Percentiles rank a stretch among this genome's conserved stretches.
Conservation (phyloP, 2,797 vertebrate genomes). For the Emydoidea blandingii region DNA sequence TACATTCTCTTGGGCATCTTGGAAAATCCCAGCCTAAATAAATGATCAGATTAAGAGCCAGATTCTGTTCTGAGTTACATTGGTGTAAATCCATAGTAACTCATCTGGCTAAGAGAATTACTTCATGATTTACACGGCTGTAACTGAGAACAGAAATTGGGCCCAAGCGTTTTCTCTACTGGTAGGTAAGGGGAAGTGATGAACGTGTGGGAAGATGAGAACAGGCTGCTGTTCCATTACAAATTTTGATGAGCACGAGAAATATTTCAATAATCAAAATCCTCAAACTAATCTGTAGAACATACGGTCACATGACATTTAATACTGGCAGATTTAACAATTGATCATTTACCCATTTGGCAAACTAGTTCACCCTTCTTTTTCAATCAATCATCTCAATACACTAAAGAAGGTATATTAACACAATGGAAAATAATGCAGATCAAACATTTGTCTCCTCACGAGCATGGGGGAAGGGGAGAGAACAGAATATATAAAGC, state of each 20-base stretch:
- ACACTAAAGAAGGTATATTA: constrained; percentile 66
- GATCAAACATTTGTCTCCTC: constrained; percentile 72
- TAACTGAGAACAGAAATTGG: neutral
- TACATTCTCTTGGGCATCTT: neutral
- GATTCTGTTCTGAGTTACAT: constrained; percentile 5
- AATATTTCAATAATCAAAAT: constrained; percentile 33
- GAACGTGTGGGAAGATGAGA: neutral
- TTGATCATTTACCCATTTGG: constrained; percentile 54
- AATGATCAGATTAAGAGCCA: constrained; percentile 7
- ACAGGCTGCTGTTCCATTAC: constrained; percentile 43
- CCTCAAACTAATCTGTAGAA: constrained; percentile 38
- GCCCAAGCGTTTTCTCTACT: neutral
- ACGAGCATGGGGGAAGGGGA: constrained; percentile 59
- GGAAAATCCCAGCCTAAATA: constrained; percentile 33
- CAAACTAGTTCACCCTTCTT: constrained; percentile 66
- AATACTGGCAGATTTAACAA: constrained; percentile 59
- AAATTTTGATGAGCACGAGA: constrained; percentile 33
- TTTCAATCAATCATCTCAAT: constrained; percentile 61
- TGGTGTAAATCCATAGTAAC: constrained; percentile 5
- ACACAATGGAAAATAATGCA: constrained; percentile 66
- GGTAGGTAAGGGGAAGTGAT: neutral
- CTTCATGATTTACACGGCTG: neutral
- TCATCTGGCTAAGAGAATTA: neutral
- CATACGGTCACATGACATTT: constrained; percentile 18
- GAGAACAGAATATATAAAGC: constrained; percentile 13